Evolutionary conservation across 2,888 invertebrate genomes (phyloP), one percentile per base, ranked within the genome.

Genomic region (Agonum fuliginosum): DNA sequence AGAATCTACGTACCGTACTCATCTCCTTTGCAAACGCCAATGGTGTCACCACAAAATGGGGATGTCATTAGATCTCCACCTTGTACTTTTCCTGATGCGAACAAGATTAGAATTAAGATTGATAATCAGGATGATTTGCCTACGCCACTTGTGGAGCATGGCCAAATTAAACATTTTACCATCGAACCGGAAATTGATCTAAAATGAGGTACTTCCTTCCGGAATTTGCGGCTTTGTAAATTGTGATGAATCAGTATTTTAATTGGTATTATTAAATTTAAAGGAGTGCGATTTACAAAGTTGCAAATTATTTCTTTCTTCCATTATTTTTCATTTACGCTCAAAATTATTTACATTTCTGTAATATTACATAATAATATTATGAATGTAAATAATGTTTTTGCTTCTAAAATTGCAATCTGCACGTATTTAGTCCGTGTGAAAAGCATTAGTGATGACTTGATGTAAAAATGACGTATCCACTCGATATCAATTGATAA

Each of bases 1-100:
- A 89, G 94, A 79, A 94, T 95, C 80, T 94, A 94, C 86, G 94
- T 95, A 72, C 93, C 94, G 0, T 94, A 94, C 86, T 90, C 91
- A n/a, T 89, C 89, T 80, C 91, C 91, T 8, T 84, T 90, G 0
- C 90, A 89, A 71, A 87, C 84, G 83, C 90, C 81, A 81, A 87
- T 84, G 83, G 88, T 85, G 83, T 89, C 81, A 85, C 88, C 88
- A 79, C 89, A 90, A 62, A 90, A 89, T 79, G 91, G 90, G 82
- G 88, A 84, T 83, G 80, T 87, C 27, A 86, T 87, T 75, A 87
- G 87, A 80, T 87, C 87, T 70, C 83, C 87, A 78, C 89, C 88
- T 17, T 90, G 91, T 37, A 87, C 90, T 5, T 88, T 89, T 80
- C 88, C 89, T 6, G 91, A 93, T 73, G 91, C 92, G 74, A 94